These are phyloP conservation scores for Spodoptera exigua DNA, from an alignment of 2,888 invertebrate species.

Conservation along the genomic window DNA sequence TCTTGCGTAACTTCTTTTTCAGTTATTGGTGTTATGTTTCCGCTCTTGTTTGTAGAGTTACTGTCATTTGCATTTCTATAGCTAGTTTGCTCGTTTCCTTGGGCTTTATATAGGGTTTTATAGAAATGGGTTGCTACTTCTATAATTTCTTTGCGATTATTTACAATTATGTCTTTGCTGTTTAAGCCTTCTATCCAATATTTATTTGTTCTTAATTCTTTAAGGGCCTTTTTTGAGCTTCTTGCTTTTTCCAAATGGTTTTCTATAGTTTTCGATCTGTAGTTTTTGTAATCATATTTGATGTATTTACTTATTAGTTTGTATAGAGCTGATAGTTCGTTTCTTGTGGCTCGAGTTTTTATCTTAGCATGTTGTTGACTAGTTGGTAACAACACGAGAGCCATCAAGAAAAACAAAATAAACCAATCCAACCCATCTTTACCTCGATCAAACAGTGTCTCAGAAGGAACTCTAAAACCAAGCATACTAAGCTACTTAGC, in stretches of 20 bases:
- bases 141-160: not conserved
- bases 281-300: not conserved
- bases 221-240: slow-evolving; percentile 4
- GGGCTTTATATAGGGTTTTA: not conserved
- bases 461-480: no score
- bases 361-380: no score
- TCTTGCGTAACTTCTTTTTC: not conserved
- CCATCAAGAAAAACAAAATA: slow-evolving; percentile 38
- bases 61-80: not conserved
- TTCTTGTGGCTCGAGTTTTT: slow-evolving; percentile 1
- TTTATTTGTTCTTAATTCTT: not conserved
- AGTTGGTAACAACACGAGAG: slow-evolving; percentile 20
- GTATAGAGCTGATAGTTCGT: not conserved
- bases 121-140: not conserved
- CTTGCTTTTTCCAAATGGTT: slow-evolving; percentile 5
- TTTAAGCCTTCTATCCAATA: not conserved
- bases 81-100: no score
- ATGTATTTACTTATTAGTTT: no score
- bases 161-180: not conserved
- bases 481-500: no score
- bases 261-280: slow-evolving; percentile 1
- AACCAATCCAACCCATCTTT: not conserved
- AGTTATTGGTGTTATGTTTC: not conserved
- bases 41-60: no score
- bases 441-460: slow-evolving; percentile 30